These are phyloP conservation scores for Meloidogyne exigua DNA, from an alignment of 1,140 invertebrate species.

Conservation along the genomic window DNA sequence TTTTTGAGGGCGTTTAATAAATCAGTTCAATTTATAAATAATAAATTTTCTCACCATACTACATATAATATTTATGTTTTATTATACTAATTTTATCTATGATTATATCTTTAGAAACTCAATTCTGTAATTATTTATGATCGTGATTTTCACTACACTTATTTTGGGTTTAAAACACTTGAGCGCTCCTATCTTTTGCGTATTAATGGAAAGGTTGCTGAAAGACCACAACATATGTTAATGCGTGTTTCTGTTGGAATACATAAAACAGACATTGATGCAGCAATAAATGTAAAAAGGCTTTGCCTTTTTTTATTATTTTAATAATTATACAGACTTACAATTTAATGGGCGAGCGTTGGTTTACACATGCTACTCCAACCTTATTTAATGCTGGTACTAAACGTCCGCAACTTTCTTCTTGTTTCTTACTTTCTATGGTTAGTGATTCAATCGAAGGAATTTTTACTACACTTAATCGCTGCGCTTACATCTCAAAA, in stretches of 20 bases:
- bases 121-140: slow-evolving; percentile 84
- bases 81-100: no score
- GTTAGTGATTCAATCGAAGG: slow-evolving; percentile 93
- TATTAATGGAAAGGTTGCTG: slow-evolving; percentile 87
- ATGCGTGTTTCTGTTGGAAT: slow-evolving; percentile 97
- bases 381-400: slow-evolving; percentile 95
- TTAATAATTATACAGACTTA: slow-evolving; percentile 72
- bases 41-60: no score
- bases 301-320: slow-evolving; percentile 11
- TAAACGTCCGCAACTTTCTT: slow-evolving; percentile 83
- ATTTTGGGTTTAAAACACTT: slow-evolving; percentile 97
- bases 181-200: slow-evolving; percentile 91
- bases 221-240: slow-evolving; percentile 95
- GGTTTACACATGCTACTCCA: slow-evolving; percentile 96
- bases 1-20: not conserved
- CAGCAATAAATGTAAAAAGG: slow-evolving; percentile 74
- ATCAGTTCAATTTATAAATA: no score
- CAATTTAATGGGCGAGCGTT: slow-evolving; percentile 88
- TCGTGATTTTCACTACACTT: slow-evolving; percentile 93
- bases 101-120: slow-evolving; percentile 44
- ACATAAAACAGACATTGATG: slow-evolving; percentile 87
- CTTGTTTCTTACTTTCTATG: slow-evolving; percentile 93
- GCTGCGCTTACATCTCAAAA: slow-evolving; percentile 91
- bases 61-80: no score
- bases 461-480: slow-evolving; percentile 88